phyloP scores from a whole-genome alignment of 2,888 invertebrate species.

The Caenorhabditis macrosperma region DNA sequence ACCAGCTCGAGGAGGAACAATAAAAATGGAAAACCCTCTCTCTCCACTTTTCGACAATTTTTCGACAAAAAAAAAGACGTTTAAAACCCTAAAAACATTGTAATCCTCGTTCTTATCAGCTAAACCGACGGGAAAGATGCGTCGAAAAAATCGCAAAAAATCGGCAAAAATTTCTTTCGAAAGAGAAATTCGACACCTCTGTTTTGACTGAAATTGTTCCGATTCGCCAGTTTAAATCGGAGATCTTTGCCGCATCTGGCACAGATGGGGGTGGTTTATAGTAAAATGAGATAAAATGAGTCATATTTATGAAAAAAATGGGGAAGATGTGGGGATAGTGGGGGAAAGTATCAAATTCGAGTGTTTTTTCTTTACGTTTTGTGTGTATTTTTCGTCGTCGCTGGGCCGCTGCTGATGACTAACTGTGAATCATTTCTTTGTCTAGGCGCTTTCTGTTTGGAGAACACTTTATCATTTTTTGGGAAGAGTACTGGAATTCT shows the following conservation, averaged over 20 bases:
- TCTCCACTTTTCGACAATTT: not conserved
- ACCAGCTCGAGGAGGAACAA: slow-evolving; percentile 52
- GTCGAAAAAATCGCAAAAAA: not conserved
- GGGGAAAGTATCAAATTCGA: not conserved
- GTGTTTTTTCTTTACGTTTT: slow-evolving; percentile 10
- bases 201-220: too few species aligned
- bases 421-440: slow-evolving; percentile 58
- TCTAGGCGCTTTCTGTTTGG: too few species aligned
- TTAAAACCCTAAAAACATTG: not conserved
- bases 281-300: not conserved
- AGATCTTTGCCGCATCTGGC: too few species aligned
- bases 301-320: not conserved
- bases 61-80: not conserved
- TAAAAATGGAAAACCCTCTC: slow-evolving; percentile 17
- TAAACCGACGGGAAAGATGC: too few species aligned
- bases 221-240: too few species aligned
- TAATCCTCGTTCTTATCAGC: not conserved
- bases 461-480: too few species aligned
- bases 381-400: slow-evolving; percentile 2
- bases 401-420: slow-evolving; percentile 22
- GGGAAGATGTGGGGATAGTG: not conserved
- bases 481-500: too few species aligned
- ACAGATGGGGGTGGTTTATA: too few species aligned
- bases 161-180: not conserved
- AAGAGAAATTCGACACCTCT: not conserved